Evolutionary conservation across 2,888 invertebrate genomes (phyloP), one percentile per base, ranked within the genome.

Genomic region (Bugula neritina): DNA sequence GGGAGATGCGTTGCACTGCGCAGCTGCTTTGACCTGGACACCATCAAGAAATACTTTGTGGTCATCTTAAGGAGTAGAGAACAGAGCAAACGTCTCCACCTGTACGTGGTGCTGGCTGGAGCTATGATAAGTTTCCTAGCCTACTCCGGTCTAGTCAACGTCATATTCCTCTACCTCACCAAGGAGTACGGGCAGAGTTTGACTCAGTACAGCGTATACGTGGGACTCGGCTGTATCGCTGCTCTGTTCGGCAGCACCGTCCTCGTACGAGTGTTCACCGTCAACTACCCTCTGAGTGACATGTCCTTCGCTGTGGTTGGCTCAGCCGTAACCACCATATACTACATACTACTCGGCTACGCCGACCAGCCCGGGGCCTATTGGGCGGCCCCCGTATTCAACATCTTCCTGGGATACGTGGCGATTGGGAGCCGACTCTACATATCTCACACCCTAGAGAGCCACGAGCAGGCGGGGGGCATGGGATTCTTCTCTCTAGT

Each of bases 131-230:
- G 25, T 54, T 70, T 25, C 52, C 54, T 43, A 2, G 21, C 52
- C 10, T 23, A n/a, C 5, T n/a, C n/a, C 29, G 70, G 70, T 5
- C 10, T 70, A 3, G 27, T 52, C 10, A 31, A 31, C 21, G 29
- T 70, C 2, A 43, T 70, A 54, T 70, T 54, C 52, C 70, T 70
- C 3, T 70, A 70, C 29, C 23, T 70, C 5, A 70, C 70, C 2
- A 70, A 70, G 70, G 29, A 54, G 52, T 54, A 54, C 52, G 70
- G 70, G 10, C 3, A 54, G 17, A 29, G 29, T 29, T 10, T n/a
- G 3, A 54, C 70, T 23, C 27, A 54, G 52, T 70, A 70, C 52
- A 54, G 70, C 52, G 27, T 54, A 2, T 70, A 70, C 25, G 5
- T n/a, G 29, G 70, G 70, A 5, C 2, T 34, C 5, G 27, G 27